Evolutionary conservation across 2,113 vertebrate species (phyloP), one percentile per base, ranked within the genome.

Genomic region (Lophura nycthemera): DNA sequence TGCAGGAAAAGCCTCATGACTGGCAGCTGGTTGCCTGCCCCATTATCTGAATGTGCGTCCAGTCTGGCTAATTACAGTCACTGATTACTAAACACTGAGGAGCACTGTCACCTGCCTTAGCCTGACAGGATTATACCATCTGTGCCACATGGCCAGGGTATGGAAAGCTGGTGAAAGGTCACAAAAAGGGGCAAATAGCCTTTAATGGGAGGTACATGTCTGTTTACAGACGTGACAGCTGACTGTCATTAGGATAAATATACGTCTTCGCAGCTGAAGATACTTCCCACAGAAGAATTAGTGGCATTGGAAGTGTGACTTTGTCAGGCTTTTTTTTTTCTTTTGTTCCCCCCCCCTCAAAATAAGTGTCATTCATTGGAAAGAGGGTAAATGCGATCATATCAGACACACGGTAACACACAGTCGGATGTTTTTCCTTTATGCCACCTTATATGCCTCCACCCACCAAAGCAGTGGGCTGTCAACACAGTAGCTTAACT

Each of bases 21-120:
- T 97, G 95, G 98, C 98, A 98, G 98, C 98, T 99, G 98, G 98
- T 98, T 98, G 97, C 92, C 97, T 98, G 97, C 94, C 96, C 96
- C 96, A 97, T 98, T 98, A 98, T 98, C 97, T 97, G 96, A 97
- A 97, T 83, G 96, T 96, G 96, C 52, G 97, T 98, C 97, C 98
- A 98, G 98, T 95, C 98, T 94, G 95, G 97, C 98, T 99, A 99
- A 99, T 99, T 98, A 98, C 97, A 99, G 98, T 97, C 98, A 96
- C 97, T 98, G 98, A 98, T 98, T 98, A 98, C 97, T 98, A 97
- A 98, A 98, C 97, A 98, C 97, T 96, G 95, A 97, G 97, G 95
- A 89, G 95, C 93, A 88, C 97, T 96, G 95, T 98, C 98, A 98
- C 98, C 98, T 99, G 98, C 98, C 96, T 96, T 95, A 93, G 95